These are phyloP conservation scores for Meandrina meandrites DNA, from an alignment of 92 coral and sea anemone species.

Conservation along the genomic window DNA sequence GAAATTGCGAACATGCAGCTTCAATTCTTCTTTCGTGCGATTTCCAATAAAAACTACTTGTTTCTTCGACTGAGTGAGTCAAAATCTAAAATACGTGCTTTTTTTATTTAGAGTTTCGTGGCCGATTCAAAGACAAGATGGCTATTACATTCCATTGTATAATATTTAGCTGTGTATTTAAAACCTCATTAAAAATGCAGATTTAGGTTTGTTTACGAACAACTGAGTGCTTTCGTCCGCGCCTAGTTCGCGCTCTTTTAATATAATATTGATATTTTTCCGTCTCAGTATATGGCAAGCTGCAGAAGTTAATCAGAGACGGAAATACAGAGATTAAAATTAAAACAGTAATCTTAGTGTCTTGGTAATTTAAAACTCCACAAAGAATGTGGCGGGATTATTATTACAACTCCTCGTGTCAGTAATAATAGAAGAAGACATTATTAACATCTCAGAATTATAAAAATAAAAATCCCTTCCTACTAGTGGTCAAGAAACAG, in stretches of 20 bases:
- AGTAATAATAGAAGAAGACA: background rate
- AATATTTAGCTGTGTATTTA: too few species aligned
- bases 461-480: too few species aligned
- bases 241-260: background rate
- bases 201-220: background rate
- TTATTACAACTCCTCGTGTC: background rate
- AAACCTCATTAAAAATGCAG: background rate
- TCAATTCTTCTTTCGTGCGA: too few species aligned
- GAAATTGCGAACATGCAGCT: too few species aligned
- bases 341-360: background rate
- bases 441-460: background rate
- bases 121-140: background rate
- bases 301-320: too few species aligned
- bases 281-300: background rate
- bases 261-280: background rate
- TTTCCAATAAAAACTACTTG: background rate
- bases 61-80: too few species aligned
- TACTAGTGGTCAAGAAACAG: background rate
- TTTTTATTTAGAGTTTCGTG: background rate
- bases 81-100: background rate
- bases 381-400: background rate
- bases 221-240: too few species aligned
- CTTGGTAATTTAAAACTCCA: background rate
- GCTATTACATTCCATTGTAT: too few species aligned
- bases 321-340: too few species aligned